Base-by-base conservation (phyloP, 2,797 vertebrate species). In the Malurus splendens region DNA sequence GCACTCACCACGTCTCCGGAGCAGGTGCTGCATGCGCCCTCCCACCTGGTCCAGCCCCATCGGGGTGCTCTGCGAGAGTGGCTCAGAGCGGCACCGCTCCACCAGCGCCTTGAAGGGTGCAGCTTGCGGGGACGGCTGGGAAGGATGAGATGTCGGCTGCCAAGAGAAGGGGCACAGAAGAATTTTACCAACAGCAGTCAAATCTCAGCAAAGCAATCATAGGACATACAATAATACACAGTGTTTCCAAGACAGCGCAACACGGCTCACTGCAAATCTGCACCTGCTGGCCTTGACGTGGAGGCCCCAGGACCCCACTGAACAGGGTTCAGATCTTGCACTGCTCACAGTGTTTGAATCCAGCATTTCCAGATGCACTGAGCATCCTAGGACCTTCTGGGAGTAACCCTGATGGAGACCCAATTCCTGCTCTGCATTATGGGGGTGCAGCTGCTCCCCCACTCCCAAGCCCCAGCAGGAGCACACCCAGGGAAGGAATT, bases 81-180 rank as follows among this genome's bases (percentile, higher is more conserved):
- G 97, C 48, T 98, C 95, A 1, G 98, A 98, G 48, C 96, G 97
- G 80, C 98, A 98, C 78, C 98, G 97, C 95, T 98, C 98, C 86
- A 99, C 97, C 13, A 98, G 96, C 7, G 88, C 96, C 96, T 98
- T 98, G 90, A 98, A 97, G 6, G 98, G 97, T 48, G 98, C 97
- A 56, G 98, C 97, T 61, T 94, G 94, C 0, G 98, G 97, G n/a
- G 97, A 98, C 52, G 98, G 96, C 59, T 98, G 97, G 20, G 94
- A 90, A n/a, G 97, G 98, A 4, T 97, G 97, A 87, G 97, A 98
- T 76, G 97, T 91, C 5, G 96, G 96, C 98, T 99, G 95, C 71
- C 96, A 95, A 96, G 67, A 97, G 95, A 97, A 90, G 77, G 87
- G 61, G 38, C 52, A 54, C 17, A 80, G 18, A 32, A 61, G 10